These are phyloP conservation scores for Tricholaema leucomelas DNA, from an alignment of 2,113 vertebrate genomes.

Conservation along the genomic window DNA sequence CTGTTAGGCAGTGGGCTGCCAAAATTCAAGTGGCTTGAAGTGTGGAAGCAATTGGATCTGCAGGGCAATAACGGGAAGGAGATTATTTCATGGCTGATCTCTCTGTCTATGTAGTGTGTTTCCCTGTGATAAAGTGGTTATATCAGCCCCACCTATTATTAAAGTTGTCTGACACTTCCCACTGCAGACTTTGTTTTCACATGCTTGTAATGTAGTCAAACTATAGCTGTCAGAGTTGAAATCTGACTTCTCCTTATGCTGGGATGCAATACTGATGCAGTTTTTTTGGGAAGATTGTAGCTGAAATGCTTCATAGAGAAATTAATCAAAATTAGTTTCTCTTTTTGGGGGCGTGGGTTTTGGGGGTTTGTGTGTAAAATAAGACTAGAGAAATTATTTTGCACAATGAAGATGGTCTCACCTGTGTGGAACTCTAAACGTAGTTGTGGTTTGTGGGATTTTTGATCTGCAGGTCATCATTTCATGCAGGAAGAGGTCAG, in stretches of 20 bases:
- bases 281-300: neutral
- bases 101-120: slow-evolving; percentile 25
- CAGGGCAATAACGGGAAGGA: slow-evolving; percentile 12
- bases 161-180: slow-evolving; percentile 41
- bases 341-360: neutral
- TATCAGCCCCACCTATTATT: slow-evolving; percentile 56
- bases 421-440: neutral
- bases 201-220: neutral
- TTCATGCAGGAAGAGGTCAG: neutral
- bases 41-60: slow-evolving; percentile 38
- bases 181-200: slow-evolving; percentile 20
- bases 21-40: slow-evolving; percentile 57
- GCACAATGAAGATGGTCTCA: neutral
- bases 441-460: slow-evolving; percentile 5
- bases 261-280: neutral
- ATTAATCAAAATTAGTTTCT: neutral
- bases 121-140: slow-evolving; percentile 19
- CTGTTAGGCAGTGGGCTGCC: slow-evolving; percentile 49
- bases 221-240: slow-evolving; percentile 10
- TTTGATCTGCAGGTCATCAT: neutral
- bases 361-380: neutral
- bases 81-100: slow-evolving; percentile 40
- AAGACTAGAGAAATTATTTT: neutral
- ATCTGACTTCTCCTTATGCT: slow-evolving; percentile 28
- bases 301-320: neutral